A percentile compares a stretch with the other conserved stretches of the same genome.
Conservation (phyloP, 1,140 invertebrate genomes). For the Daktulosphaira vitifoliae region DNA sequence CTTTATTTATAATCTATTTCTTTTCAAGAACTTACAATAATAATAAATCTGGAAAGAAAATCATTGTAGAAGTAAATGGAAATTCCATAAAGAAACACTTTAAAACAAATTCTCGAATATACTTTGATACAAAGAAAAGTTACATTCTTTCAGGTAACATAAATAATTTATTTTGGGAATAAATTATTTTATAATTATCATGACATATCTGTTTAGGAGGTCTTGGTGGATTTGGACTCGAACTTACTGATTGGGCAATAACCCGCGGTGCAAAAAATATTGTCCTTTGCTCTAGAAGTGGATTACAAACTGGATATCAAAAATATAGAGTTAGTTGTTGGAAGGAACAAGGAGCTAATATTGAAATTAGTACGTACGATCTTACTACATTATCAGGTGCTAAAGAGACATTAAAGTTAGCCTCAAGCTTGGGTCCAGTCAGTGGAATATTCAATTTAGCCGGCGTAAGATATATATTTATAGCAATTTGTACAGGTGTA, state of each 20-base stretch:
- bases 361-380: constrained; percentile 29
- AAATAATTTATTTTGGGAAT: too few species aligned
- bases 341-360: not conserved
- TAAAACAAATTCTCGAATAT: not conserved
- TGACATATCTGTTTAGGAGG: constrained; percentile 38
- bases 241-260: constrained; percentile 29
- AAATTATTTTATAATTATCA: too few species aligned
- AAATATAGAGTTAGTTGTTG: constrained; percentile 32
- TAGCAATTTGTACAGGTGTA: not conserved
- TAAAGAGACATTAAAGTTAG: constrained; percentile 9
- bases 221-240: constrained; percentile 34
- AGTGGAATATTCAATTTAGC: constrained; percentile 33
- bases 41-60: constrained; percentile 4
- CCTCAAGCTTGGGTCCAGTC: constrained; percentile 7
- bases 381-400: constrained; percentile 17
- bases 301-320: constrained; percentile 33
- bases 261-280: constrained; percentile 22
- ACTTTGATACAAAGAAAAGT: constrained; percentile 12
- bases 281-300: constrained; percentile 32
- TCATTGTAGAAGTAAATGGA: not conserved
- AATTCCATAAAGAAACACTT: not conserved
- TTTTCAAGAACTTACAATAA: not conserved
- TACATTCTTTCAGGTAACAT: constrained; percentile 11
- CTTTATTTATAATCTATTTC: too few species aligned
- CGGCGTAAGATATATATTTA: not conserved